Evolutionary conservation across 64 coral and sea anemone species (phyloP), one percentile per base, ranked within the genome.

Genomic region (Porites australiensis): DNA sequence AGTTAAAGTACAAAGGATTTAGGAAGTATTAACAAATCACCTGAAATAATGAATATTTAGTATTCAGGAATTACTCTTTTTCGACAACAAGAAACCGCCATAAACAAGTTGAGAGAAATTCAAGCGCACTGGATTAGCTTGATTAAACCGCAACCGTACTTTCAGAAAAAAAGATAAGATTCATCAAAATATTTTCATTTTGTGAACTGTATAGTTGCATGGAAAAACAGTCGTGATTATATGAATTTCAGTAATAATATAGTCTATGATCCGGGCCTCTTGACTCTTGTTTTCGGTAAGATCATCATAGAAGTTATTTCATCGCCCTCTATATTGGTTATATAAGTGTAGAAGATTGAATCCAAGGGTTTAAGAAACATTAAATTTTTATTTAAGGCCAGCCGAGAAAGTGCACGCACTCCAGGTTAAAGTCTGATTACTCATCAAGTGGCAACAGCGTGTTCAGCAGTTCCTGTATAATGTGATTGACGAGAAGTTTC

Each of bases 321-420:
- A 37, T 37, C 27, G 0, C 27, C 54, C 7, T 12, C 7, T 57
- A 9, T 9, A 3, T 9, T 57, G 54, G 54, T 57, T 57, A 7
- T 12, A 9, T 57, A 57, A 9, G 54, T 6, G 7, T 5, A 57
- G 54, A 57, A 57, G 7, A 57, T 57, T 12, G 54, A 57, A 57
- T 57, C 54, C 54, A 57, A 57, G 54, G 54, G 7, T 12, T 57
- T 57, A 57, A 12, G 7, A 9, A 57, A 57, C 62, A 84, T 84
- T 46, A 67, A 84, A 84, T 21, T 84, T 84, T 84, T 48, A 84
- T 84, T 20, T 19, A 83, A 3, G 12, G 4, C 16, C 81, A 68
- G 16, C 43, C 43, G 19, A 82, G 15, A 10, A 64, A 47, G 5
- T 60, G 74, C 5, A 82, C 13, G 43, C 58, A 43, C 43, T 61